Evolutionary conservation across 2,113 vertebrate genomes (phyloP).

Genomic region (Neofelis nebulosa): DNA sequence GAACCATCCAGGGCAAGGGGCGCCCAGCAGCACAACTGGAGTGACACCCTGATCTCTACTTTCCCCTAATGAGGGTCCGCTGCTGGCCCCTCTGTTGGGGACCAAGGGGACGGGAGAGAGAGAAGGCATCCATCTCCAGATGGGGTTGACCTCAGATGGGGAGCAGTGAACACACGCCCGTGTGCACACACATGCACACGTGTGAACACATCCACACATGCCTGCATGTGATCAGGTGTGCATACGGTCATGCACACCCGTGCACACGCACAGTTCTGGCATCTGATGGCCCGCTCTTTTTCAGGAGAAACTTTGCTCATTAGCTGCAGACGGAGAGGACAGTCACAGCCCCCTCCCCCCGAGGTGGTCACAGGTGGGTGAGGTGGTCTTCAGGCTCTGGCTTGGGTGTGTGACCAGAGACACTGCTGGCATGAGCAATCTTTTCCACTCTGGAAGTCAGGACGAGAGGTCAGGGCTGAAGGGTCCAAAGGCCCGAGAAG

Average conservation of each 20-base stretch:
- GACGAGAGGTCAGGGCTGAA: not conserved
- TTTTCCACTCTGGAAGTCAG: not conserved
- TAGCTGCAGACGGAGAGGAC: not conserved
- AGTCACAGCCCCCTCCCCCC: rapidly evolving
- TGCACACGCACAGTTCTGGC: not conserved
- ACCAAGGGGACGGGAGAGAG: too few species aligned
- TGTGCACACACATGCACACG: rapidly evolving
- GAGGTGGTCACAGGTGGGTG: too few species aligned
- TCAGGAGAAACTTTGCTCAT: not conserved
- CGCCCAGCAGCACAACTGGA: not conserved
- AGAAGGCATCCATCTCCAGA: not conserved
- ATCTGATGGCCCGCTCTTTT: not conserved
- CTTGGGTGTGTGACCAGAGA: not conserved
- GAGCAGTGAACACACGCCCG: not conserved
- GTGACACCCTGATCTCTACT: too few species aligned
- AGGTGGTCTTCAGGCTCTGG: not conserved
- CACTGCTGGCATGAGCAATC: rapidly evolving
- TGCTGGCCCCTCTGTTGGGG: rapidly evolving
- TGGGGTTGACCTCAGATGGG: not conserved
- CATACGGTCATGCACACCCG: not conserved
- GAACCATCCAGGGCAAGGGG: not conserved
- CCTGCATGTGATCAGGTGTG: rapidly evolving
- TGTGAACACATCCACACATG: rapidly evolving
- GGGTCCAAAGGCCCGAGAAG: not conserved
- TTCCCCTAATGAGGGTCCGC: not conserved